These are phyloP conservation scores for Galaxias olidus DNA, from an alignment of 2,797 vertebrate genomes.

Conservation along the genomic window DNA sequence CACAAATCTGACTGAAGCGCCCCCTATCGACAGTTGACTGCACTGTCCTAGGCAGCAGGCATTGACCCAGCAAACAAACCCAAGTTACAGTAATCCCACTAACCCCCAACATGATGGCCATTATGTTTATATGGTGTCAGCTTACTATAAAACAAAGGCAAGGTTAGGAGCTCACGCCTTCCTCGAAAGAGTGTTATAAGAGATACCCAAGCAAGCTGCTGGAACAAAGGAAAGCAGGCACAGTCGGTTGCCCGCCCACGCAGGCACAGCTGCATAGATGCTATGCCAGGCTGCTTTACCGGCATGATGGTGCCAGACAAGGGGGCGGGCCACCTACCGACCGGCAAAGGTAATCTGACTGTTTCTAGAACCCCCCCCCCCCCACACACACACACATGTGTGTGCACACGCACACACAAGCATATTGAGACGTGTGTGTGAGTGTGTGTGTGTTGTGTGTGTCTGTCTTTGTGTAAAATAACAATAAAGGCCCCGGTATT, in stretches of 20 bases:
- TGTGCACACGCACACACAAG: too few relatives aligned
- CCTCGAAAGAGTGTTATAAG: not conserved
- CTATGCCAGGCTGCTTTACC: not conserved
- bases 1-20: too few relatives aligned
- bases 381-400: not conserved
- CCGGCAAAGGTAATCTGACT: conserved; percentile 3
- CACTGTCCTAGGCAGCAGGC: too few relatives aligned
- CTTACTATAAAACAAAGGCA: conserved; percentile 1
- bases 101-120: not conserved
- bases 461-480: too few relatives aligned
- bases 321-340: conserved; percentile 1
- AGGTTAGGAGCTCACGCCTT: not conserved
- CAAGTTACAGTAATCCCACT: too few relatives aligned
- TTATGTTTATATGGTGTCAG: not conserved
- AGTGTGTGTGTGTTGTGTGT: too few relatives aligned
- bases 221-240: conserved; percentile 5
- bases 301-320: not conserved
- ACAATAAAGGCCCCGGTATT: too few relatives aligned
- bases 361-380: not conserved
- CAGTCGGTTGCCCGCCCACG: not conserved
- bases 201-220: not conserved
- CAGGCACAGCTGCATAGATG: not conserved
- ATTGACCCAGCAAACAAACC: too few relatives aligned
- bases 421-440: too few relatives aligned
- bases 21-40: too few relatives aligned